A percentile compares a stretch with the other conserved stretches of the same genome.
phyloP scores from a whole-genome alignment of 2,888 invertebrate genomes.

The Holacanthella duospinosa region DNA sequence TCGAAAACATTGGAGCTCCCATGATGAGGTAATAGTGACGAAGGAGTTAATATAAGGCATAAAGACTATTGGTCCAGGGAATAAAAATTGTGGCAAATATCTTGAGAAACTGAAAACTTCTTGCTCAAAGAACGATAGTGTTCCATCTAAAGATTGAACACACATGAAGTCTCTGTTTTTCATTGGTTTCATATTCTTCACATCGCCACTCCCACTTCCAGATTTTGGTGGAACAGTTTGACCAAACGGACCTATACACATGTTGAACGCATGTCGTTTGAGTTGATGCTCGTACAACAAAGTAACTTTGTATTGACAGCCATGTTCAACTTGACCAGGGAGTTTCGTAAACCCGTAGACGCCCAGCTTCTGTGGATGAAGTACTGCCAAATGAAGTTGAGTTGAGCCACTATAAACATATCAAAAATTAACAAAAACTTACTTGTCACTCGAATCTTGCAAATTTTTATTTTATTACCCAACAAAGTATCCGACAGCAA shows the following conservation, averaged over 20 bases:
- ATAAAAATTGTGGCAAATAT: slow-evolving; percentile 62
- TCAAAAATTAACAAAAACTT: no score
- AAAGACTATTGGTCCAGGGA: slow-evolving; percentile 78
- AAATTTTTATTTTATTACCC: slow-evolving; percentile 50
- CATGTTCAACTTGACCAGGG: slow-evolving; percentile 68
- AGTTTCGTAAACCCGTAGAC: slow-evolving; percentile 61
- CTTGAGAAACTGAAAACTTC: slow-evolving; percentile 78
- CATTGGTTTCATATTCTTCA: slow-evolving; percentile 28
- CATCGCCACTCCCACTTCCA: background rate
- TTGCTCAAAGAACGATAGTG: slow-evolving; percentile 65
- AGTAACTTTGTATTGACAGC: slow-evolving; percentile 52
- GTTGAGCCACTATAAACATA: slow-evolving; percentile 51
- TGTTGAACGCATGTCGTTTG: slow-evolving; percentile 61
- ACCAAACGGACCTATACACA: slow-evolving; percentile 77
- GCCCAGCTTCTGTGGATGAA: slow-evolving; percentile 66
- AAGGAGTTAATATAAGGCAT: slow-evolving; percentile 72
- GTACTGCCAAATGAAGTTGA: slow-evolving; percentile 61
- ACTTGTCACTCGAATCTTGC: background rate
- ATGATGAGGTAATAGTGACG: slow-evolving; percentile 66
- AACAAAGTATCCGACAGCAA: slow-evolving; percentile 71
- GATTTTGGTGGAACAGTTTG: slow-evolving; percentile 47
- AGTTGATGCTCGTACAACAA: slow-evolving; percentile 68
- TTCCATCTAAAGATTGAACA: slow-evolving; percentile 81
- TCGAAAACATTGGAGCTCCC: slow-evolving; percentile 79
- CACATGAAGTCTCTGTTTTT: slow-evolving; percentile 78